Percentiles rank a stretch among this genome's conserved stretches.
phyloP scores from a whole-genome alignment of 2,797 vertebrate species.

The Peromyscus attwateri region DNA sequence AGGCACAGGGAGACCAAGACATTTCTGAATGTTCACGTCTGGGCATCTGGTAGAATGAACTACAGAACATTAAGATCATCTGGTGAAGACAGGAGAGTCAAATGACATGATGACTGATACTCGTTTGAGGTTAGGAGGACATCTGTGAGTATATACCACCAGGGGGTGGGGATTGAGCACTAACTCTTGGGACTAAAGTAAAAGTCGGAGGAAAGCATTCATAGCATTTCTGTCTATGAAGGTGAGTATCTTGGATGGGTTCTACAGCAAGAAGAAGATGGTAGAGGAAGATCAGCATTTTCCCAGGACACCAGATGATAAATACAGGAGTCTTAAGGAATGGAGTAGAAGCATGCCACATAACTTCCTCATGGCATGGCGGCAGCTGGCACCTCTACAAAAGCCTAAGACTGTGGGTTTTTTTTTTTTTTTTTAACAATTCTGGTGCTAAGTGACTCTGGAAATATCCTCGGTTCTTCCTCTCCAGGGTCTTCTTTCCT shows the following conservation, averaged over 20 bases:
- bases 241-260: background rate
- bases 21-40: background rate
- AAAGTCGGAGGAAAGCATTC: background rate
- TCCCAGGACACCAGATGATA: background rate
- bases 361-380: background rate
- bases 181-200: background rate
- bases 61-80: background rate
- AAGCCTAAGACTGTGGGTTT: background rate
- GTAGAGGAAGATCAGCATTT: background rate
- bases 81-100: background rate
- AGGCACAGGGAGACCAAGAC: background rate
- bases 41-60: background rate
- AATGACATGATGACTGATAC: background rate
- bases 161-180: background rate
- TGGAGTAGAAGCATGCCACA: background rate
- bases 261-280: background rate
- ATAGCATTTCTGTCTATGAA: background rate
- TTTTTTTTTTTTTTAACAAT: background rate
- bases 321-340: background rate
- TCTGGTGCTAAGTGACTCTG: background rate
- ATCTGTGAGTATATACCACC: background rate
- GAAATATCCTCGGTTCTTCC: background rate
- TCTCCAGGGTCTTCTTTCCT: background rate
- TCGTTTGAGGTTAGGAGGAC: slow-evolving; percentile 8
- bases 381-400: background rate